phyloP scores from a whole-genome alignment of 2,888 invertebrate genomes.

The Merodon equestris region DNA sequence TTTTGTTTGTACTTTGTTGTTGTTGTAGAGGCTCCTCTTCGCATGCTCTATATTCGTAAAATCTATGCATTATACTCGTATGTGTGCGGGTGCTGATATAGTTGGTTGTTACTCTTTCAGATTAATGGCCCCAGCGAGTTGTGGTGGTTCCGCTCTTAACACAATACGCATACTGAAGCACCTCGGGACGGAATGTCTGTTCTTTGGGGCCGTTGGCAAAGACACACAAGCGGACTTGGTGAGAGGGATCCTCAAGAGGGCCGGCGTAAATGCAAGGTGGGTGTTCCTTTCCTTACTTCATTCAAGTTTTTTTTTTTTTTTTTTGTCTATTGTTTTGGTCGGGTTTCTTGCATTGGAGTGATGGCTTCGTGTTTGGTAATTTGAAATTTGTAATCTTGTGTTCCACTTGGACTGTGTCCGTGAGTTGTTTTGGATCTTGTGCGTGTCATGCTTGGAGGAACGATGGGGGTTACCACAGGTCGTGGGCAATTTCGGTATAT shows the following conservation, averaged over 20 bases:
- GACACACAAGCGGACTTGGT: conserved; percentile 79
- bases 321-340: too few species aligned
- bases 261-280: conserved; percentile 78
- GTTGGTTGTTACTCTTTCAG: conserved; percentile 43
- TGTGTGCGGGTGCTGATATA: not conserved
- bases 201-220: conserved; percentile 80
- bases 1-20: not conserved
- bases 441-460: not conserved
- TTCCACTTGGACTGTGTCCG: conserved; percentile 11
- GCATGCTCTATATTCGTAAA: not conserved
- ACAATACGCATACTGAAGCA: conserved; percentile 79
- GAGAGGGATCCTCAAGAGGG: conserved; percentile 75
- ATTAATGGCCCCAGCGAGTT: conserved; percentile 56
- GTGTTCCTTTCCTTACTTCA: conserved; percentile 6
- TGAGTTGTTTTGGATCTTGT: not conserved
- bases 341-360: conserved; percentile 20
- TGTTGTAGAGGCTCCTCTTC: not conserved
- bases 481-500: too few species aligned
- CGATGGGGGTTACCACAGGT: too few species aligned
- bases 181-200: conserved; percentile 78
- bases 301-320: too few species aligned
- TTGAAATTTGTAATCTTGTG: conserved; percentile 27
- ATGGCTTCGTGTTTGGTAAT: conserved; percentile 37
- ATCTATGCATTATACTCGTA: not conserved
- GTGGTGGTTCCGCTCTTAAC: conserved; percentile 80